Evolutionary conservation across 2,113 vertebrate genomes (phyloP).

Genomic region (Drymodes brunneopygia): DNA sequence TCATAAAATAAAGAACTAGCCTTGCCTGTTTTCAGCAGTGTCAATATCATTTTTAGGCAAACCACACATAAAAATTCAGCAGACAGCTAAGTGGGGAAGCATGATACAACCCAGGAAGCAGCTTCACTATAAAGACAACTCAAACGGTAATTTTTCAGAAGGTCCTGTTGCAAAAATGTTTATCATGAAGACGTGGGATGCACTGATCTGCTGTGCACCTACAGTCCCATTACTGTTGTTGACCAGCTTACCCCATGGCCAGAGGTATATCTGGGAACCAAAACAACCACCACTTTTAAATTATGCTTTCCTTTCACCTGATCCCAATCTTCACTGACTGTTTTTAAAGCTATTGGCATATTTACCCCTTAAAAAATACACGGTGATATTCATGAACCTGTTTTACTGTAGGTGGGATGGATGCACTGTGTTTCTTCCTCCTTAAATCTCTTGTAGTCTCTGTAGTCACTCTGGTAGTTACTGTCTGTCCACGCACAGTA

Average conservation of each 20-base stretch:
- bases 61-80: background rate
- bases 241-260: background rate
- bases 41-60: background rate
- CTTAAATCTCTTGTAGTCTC: background rate
- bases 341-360: slow-evolving; percentile 8
- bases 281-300: background rate
- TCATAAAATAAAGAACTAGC: background rate
- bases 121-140: background rate
- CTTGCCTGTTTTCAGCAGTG: background rate
- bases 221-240: rapidly evolving
- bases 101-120: background rate
- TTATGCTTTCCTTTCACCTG: background rate
- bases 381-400: background rate
- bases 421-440: background rate
- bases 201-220: background rate
- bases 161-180: background rate
- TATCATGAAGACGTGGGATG: background rate
- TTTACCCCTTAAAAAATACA: background rate
- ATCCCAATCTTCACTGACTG: background rate
- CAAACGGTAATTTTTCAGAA: background rate
- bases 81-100: background rate
- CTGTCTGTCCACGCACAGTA: background rate
- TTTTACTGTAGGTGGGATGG: background rate
- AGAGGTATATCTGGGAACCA: background rate
- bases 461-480: background rate